Conservation (phyloP, 2,113 vertebrate genomes). For the Onychostruthus taczanowskii region DNA sequence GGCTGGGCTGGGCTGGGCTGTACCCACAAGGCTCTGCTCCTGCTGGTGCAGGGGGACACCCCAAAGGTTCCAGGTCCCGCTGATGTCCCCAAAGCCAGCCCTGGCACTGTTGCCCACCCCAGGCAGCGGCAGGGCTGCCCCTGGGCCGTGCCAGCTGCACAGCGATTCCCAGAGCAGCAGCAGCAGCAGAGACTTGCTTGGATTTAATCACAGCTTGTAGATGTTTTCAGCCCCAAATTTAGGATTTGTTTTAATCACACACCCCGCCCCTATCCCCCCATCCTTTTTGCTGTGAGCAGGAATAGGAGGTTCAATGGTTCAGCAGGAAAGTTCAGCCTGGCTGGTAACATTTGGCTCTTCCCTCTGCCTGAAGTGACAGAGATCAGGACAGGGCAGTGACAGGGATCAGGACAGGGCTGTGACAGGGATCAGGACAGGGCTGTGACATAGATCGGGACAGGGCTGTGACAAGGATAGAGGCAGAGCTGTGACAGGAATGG, state of each 20-base stretch:
- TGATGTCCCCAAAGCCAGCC: fast-evolving
- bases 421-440: fast-evolving
- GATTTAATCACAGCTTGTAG: neutral
- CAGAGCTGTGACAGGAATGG: neutral
- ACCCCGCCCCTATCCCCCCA: no score
- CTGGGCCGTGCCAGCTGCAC: neutral
- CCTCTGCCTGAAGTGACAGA: neutral
- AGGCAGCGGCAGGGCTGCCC: neutral
- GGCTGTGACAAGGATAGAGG: neutral
- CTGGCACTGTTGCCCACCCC: fast-evolving
- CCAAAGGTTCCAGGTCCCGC: neutral
- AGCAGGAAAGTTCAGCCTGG: no score
- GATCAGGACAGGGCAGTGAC: fast-evolving
- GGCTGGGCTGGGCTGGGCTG: no score
- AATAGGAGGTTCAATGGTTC: no score
- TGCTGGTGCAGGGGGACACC: fast-evolving
- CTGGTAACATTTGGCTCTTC: neutral
- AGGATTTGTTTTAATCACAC: neutral
- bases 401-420: neutral
- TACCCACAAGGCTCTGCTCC: neutral
- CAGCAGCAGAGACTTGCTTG: neutral
- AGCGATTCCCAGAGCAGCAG: neutral
- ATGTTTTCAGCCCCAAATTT: neutral
- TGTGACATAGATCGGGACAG: neutral
- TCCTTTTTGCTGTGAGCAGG: neutral